phyloP scores from a whole-genome alignment of 2,888 invertebrate species.

The Nezara viridula region DNA sequence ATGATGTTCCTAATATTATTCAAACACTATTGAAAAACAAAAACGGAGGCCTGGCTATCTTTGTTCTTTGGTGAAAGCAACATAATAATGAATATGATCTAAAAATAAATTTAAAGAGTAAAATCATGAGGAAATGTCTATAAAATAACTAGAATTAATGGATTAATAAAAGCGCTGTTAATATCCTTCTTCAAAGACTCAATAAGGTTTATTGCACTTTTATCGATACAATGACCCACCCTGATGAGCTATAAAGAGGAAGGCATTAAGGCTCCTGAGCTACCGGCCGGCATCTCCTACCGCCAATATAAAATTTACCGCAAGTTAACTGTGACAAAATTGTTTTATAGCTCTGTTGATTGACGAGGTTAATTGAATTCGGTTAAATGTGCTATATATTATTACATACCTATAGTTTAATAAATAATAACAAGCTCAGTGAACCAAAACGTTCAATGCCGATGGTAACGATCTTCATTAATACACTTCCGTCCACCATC shows the following conservation, averaged over 20 bases:
- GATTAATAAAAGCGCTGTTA: not conserved
- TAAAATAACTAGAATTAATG: not conserved
- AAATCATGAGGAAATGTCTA: not conserved
- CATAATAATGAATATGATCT: not conserved
- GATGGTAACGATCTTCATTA: too few species aligned
- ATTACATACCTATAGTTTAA: too few species aligned
- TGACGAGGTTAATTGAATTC: not conserved
- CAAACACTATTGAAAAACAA: too few species aligned
- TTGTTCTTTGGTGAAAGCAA: not conserved
- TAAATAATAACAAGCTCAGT: too few species aligned
- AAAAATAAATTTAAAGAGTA: not conserved
- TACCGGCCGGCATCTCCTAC: not conserved
- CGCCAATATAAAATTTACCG: not conserved
- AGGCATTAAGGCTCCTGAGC: not conserved
- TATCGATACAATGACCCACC: not conserved
- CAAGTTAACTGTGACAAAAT: not conserved
- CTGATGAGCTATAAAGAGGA: not conserved
- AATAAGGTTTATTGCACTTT: slow-evolving; percentile 1
- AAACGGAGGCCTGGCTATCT: too few species aligned
- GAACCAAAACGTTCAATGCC: too few species aligned
- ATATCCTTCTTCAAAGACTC: not conserved
- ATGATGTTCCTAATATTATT: too few species aligned
- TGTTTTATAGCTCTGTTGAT: not conserved
- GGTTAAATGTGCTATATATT: too few species aligned
- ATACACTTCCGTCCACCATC: too few species aligned